These are phyloP conservation scores for Vicugna pacos DNA, from an alignment of 2,113 vertebrate genomes.

Conservation along the genomic window DNA sequence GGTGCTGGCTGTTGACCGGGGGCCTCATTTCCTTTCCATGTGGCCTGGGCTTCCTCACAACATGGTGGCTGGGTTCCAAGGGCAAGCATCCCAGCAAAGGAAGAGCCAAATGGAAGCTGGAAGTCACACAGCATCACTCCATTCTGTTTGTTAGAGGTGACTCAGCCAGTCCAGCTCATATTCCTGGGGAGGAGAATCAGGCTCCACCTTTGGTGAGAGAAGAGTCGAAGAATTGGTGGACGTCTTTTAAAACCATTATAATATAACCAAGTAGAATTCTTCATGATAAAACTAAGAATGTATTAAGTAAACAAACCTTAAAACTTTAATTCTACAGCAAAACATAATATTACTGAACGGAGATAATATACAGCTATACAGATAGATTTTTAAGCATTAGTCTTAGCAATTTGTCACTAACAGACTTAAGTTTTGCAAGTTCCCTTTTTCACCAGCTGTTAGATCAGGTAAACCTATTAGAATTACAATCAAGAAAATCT, in stretches of 20 bases:
- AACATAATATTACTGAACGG: neutral
- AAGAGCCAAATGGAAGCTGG: neutral
- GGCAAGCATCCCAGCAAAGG: neutral
- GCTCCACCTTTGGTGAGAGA: neutral
- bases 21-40: neutral
- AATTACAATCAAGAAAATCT: neutral
- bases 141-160: neutral
- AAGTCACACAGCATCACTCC: neutral
- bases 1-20: neutral
- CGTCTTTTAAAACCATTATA: neutral
- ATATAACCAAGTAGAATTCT: neutral
- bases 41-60: constrained; percentile 27
- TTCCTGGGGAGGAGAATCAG: neutral
- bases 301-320: neutral
- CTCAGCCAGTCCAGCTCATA: neutral
- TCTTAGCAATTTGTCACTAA: neutral
- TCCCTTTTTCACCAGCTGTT: neutral
- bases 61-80: neutral
- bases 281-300: neutral
- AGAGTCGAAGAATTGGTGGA: neutral
- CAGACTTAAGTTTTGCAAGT: neutral
- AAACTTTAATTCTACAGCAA: neutral
- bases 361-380: neutral
- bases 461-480: neutral
- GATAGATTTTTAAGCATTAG: neutral